These are phyloP conservation scores for Calameuta filiformis DNA, from an alignment of 2,888 invertebrate species.

Conservation along the genomic window DNA sequence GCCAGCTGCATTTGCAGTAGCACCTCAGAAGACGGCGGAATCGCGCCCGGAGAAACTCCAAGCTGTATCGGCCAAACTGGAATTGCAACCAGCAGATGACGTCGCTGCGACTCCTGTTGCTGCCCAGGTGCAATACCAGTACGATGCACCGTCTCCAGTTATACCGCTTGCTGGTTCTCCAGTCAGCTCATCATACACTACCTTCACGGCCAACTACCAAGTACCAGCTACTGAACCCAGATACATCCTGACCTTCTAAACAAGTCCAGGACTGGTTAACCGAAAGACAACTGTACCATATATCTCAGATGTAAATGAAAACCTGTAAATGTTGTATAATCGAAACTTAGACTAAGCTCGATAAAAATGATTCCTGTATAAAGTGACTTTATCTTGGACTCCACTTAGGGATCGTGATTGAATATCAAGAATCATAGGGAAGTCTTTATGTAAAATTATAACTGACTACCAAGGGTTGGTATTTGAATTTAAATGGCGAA, in stretches of 20 bases:
- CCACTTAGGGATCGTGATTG: background rate
- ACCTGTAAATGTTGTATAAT: slow-evolving; percentile 40
- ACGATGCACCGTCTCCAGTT: slow-evolving; percentile 36
- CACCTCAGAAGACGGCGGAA: background rate
- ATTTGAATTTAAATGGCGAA: background rate
- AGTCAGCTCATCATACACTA: slow-evolving; percentile 44
- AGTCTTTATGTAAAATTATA: background rate
- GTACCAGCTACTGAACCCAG: slow-evolving; percentile 47
- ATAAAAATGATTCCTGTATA: background rate
- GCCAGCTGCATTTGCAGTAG: slow-evolving; percentile 41
- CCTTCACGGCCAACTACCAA: slow-evolving; percentile 55
- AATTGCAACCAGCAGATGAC: slow-evolving; percentile 12
- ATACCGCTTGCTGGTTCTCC: slow-evolving; percentile 29
- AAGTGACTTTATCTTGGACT: background rate
- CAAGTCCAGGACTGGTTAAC: background rate
- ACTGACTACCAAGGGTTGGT: background rate
- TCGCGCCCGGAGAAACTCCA: background rate
- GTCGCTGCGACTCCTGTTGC: slow-evolving; percentile 42
- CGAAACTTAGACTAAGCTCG: background rate
- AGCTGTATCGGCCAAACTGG: slow-evolving; percentile 12
- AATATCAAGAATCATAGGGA: background rate
- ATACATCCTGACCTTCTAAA: slow-evolving; percentile 51
- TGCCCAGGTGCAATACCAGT: slow-evolving; percentile 51
- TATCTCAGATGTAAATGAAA: background rate
- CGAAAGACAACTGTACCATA: background rate